Evolutionary conservation across 2,888 invertebrate species (phyloP), one percentile per base, ranked within the genome.

Genomic region (Stenolophus ochropezus): DNA sequence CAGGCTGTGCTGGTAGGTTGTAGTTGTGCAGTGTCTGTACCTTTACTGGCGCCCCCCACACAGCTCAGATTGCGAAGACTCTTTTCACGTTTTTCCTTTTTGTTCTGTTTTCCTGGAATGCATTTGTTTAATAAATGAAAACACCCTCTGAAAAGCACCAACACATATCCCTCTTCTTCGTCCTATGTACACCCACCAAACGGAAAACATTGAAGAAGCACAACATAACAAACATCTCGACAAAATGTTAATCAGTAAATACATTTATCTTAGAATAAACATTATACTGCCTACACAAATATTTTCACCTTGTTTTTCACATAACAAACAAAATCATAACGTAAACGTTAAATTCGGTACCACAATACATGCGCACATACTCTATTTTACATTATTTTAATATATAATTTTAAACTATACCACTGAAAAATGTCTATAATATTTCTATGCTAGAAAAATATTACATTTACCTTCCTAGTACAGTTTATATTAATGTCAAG

Each of bases 41-140:
- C 91, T 91, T 91, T 91, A 87, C 88, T 89, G 85, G 89, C 87
- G 87, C 90, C 91, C 88, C 90, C 90, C 87, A 90, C 90, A 90
- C 93, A 93, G 92, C 92, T 92, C 88, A 92, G 91, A 89, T 92
- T 92, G 89, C 92, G 91, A 86, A 92, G 91, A 87, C 91, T 90
- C 90, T 92, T 92, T 89, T 91, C 89, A 89, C 90, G 89, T 90
- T 91, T 90, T 90, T 90, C 86, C 86, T 85, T 87, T 87, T 88
- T 89, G 88, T 86, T 88, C 87, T 87, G 88, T 87, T 88, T 88
- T 85, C 89, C 88, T 89, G 88, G 85, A 88, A 88, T 86, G 85
- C 73, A 73, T 73, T 73, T 73, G 49, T 73, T 73, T 73, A 65
- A 65, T 78, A 25, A 73, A 53, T 25, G 51, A 71, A 42, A 42